Evolutionary conservation across 2,797 vertebrate species (phyloP), one percentile per base, ranked within the genome.

Genomic region (Anomalospiza imberbis): DNA sequence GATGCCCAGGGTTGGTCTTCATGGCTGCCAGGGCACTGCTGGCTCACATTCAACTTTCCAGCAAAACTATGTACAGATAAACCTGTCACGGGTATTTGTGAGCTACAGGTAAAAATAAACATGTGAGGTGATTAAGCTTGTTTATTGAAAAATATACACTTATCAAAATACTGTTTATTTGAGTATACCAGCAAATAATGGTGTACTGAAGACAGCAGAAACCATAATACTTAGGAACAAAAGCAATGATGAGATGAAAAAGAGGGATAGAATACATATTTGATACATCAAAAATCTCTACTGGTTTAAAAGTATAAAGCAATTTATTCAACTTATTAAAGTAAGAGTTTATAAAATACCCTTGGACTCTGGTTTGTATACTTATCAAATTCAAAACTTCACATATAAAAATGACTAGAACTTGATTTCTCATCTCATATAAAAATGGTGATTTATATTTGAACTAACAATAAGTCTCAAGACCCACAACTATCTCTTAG

Each of bases 391-490:
- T 93, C 80, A 91, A 94, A 95, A 68, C 77, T 93, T 93, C 74
- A 80, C 16, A 1, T 83, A 94, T 96, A 96, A 94, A 94, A 96
- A 93, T 93, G 86, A 95, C 94, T 95, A 68, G 78, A 84, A 79
- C 74, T 93, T 96, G 94, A 95, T 97, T 96, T 97, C 86, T 94
- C 24, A 0, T 85, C 67, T 92, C 63, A 71, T 85, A 88, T 88
- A 81, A 78, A 85, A 86, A 91, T 66, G 29, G 81, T 91, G 91
- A 97, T 98, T 93, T 97, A 96, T 96, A 89, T 84, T 91, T 91
- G 91, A 96, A 89, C 94, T 95, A 96, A 97, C 89, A 96, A 91
- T 96, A 94, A 96, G 88, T 95, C 79, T 96, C 71, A 85, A 93
- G 89, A 96, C 63, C 84, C 66, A 90, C 36, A 77, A 81, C 93